Conservation (phyloP, 2,113 vertebrate genomes). For the Rutilus rutilus region DNA sequence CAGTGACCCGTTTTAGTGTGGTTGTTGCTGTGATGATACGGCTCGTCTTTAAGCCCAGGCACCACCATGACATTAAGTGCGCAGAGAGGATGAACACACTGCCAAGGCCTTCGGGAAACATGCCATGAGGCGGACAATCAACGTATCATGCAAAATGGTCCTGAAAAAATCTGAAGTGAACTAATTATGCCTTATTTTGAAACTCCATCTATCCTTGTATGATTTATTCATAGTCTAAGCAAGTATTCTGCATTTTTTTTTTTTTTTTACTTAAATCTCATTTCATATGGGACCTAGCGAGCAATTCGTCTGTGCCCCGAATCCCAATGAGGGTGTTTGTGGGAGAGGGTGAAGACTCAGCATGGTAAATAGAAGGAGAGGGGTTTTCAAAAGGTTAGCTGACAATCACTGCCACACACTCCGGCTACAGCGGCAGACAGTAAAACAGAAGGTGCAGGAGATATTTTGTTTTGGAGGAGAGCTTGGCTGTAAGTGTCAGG, state of each 20-base stretch:
- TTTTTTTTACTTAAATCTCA: constrained; percentile 56
- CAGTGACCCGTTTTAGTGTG: background rate
- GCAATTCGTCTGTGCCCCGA: constrained; percentile 64
- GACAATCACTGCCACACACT: constrained; percentile 62
- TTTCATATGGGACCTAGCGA: constrained; percentile 73
- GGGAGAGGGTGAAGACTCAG: constrained; percentile 58
- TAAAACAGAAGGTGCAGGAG: constrained; percentile 57
- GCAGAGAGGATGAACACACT: constrained; percentile 46
- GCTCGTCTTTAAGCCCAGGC: background rate
- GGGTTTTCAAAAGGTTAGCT: constrained; percentile 71
- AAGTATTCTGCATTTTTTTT: constrained; percentile 49
- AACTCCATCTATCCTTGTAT: constrained; percentile 63
- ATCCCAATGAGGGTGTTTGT: constrained; percentile 76
- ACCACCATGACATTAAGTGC: constrained; percentile 17
- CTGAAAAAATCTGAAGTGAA: constrained; percentile 70
- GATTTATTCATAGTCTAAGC: constrained; percentile 76
- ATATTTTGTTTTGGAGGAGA: constrained; percentile 58
- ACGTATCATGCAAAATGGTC: constrained; percentile 68
- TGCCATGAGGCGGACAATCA: constrained; percentile 59
- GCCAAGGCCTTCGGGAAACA: constrained; percentile 58
- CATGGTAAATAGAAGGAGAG: constrained; percentile 54
- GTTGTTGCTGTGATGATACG: background rate
- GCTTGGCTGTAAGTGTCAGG: constrained; percentile 46
- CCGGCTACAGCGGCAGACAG: background rate
- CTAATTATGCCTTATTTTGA: constrained; percentile 72